Percentiles rank a stretch among this genome's conserved stretches.
Evolutionary conservation across 2,888 invertebrate genomes (phyloP).

Genomic region (Entomobrya multifasciata): DNA sequence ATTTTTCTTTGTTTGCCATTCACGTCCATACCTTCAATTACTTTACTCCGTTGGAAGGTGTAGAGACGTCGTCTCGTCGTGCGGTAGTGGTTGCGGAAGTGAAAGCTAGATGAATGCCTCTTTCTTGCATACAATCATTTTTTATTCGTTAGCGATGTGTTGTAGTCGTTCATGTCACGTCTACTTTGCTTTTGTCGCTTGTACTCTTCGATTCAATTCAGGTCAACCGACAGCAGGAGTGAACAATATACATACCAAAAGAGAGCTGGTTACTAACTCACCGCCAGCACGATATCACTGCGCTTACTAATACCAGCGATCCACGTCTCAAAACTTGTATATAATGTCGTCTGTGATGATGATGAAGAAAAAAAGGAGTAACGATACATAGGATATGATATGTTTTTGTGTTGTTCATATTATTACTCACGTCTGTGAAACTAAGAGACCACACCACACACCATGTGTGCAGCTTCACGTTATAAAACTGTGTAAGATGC

Average conservation of each 20-base stretch:
- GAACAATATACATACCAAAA: background rate
- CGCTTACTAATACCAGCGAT: background rate
- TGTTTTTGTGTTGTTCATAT: conserved; percentile 28
- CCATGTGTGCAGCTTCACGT: conserved; percentile 19
- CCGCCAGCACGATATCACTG: background rate
- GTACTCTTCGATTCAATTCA: background rate
- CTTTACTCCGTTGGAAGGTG: background rate
- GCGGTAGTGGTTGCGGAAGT: too few relatives aligned
- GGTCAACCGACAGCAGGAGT: background rate
- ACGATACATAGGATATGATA: background rate
- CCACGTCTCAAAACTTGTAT: too few relatives aligned
- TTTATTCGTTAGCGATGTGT: background rate
- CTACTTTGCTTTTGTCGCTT: background rate
- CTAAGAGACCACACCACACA: background rate
- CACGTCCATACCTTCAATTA: conserved; percentile 1
- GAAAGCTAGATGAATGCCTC: background rate
- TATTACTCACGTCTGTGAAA: conserved; percentile 11
- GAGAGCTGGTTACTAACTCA: background rate
- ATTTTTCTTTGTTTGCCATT: conserved; percentile 6
- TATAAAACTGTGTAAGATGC: conserved; percentile 1
- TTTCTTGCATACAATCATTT: background rate
- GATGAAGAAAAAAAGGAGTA: background rate
- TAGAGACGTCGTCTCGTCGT: too few relatives aligned
- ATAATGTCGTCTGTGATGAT: background rate
- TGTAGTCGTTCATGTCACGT: background rate